Base-by-base conservation (phyloP, 2,797 vertebrate genomes). In the Gymnocypris eckloni region DNA sequence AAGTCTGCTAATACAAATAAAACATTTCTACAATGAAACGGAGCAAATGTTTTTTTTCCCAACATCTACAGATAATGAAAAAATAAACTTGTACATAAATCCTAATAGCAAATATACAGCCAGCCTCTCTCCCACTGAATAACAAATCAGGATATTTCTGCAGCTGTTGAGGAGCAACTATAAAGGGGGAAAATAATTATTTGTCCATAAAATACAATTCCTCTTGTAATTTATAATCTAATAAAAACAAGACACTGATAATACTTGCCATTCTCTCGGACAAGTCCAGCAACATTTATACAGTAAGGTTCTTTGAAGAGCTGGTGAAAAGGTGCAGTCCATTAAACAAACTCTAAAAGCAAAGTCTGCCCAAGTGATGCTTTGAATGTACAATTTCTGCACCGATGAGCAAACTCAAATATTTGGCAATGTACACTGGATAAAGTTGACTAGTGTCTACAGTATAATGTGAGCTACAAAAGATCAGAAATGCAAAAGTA, bases 311-410 rank as follows among this genome's bases (percentile, higher is more conserved):
- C 56, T 70, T 75, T 87, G 67, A 88, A 77, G 67, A 86, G 86
- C 87, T 87, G 86, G 87, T 88, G 85, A 83, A 64, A 82, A 86
- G 70, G 25, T 88, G 69, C 79, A 50, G 66, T 67, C 67, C 61
- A 25, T 64, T 33, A 77, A 61, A 79, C 16, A 16, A 39, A 56
- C 69, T 71, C 15, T 37, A 76, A 66, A 48, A 22, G 37, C 81
- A 73, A 50, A 37, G 48, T 79, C 45, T 50, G 39, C 81, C 64
- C 59, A 77, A 15, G 18, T 33, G 8, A 75, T 39, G 61, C 59
- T 45, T 69, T 41, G 7, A 50, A 69, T 2, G 10, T 39, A 81
- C 20, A 59, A 39, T 70, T 69, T 59, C 7, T 70, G 45, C 54
- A 84, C 59, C 52, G 11, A 50, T 82, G 43, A 69, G 33, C 66